Evolutionary conservation across 2,797 vertebrate genomes (phyloP), one percentile per base, ranked within the genome.

Genomic region (Chiloscyllium punctatum): DNA sequence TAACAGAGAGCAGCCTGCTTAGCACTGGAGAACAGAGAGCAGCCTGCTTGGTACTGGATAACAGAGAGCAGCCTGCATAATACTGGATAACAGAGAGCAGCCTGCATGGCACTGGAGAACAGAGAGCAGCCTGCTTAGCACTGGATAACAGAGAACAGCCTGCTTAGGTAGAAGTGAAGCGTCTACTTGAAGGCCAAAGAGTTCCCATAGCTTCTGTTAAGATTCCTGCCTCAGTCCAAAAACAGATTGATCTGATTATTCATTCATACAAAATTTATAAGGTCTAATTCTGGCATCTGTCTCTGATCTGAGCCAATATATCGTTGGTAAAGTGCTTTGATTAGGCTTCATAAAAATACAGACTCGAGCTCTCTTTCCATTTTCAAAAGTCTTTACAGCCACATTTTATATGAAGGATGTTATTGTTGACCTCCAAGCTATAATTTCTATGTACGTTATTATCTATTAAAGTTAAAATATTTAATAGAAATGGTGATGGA

Each of bases 391-490:
- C 4, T 15, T n/a, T n/a, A 57, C 53, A 66, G 53, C 4, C 30
- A 30, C 57, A 57, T 7, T n/a, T 91, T 66, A n/a, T 15, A n/a
- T 33, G 23, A 4, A 7, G 88, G 57, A 66, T 91, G 62, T 57
- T 33, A 57, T 91, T 62, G 48, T 57, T n/a, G 88, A 15, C 23
- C 88, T 91, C 30, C 27, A n/a, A 91, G 88, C 27, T 57, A 91
- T 25, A 91, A n/a, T 16, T 57, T 15, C 57, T 91, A 53, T 18
- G n/a, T n/a, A 66, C 66, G 18, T 23, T 84, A 33, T 15, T 91
- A 62, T 66, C 88, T n/a, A 91, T 91, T 91, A n/a, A 91, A n/a
- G 30, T n/a, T 51, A 91, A 91, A 66, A 27, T 15, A 91, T n/a
- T 91, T n/a, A 57, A 91, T 27, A 90, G 87, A 62, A 62, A 62